phyloP scores from a whole-genome alignment of 1,140 invertebrate species.

The Diploscapter pachys region DNA sequence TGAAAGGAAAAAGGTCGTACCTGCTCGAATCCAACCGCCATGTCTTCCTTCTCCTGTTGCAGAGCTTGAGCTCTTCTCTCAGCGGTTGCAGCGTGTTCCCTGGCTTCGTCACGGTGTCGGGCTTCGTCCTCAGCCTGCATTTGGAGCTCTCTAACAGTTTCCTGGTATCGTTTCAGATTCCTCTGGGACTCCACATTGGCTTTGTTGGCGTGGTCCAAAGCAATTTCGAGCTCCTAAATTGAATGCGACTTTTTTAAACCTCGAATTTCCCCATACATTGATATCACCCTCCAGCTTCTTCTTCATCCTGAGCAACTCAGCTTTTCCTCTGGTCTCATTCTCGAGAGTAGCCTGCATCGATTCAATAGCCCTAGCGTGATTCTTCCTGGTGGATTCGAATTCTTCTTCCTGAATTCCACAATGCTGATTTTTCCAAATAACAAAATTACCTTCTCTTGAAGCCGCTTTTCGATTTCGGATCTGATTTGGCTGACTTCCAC shows the following conservation, averaged over 20 bases:
- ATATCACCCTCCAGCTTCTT: slow-evolving; percentile 99
- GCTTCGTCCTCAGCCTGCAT: slow-evolving; percentile 81
- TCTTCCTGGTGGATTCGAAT: slow-evolving; percentile 98
- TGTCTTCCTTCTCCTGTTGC: slow-evolving; percentile 53
- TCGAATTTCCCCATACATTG: slow-evolving; percentile 67
- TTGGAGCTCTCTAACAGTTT: slow-evolving; percentile 88
- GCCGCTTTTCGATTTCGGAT: slow-evolving; percentile 93
- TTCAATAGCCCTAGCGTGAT: slow-evolving; percentile 96
- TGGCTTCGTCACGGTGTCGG: slow-evolving; percentile 85
- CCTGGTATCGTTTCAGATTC: slow-evolving; percentile 93
- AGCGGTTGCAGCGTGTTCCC: slow-evolving; percentile 82
- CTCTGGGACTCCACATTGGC: slow-evolving; percentile 96
- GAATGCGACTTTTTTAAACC: background rate
- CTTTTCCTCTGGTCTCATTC: slow-evolving; percentile 96
- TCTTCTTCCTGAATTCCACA: slow-evolving; percentile 80
- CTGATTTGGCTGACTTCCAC: slow-evolving; percentile 92
- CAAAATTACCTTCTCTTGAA: slow-evolving; percentile 73
- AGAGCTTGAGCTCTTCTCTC: slow-evolving; percentile 83
- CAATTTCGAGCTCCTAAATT: slow-evolving; percentile 80
- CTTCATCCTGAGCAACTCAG: slow-evolving; percentile 98
- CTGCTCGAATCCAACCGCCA: slow-evolving; percentile 45
- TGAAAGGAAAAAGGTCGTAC: no score
- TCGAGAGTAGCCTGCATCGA: slow-evolving; percentile 98
- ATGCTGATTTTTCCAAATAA: slow-evolving; percentile 30
- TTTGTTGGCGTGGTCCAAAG: slow-evolving; percentile 94